phyloP scores from a whole-genome alignment of 2,888 invertebrate genomes.

The Parthenolecanium corni region DNA sequence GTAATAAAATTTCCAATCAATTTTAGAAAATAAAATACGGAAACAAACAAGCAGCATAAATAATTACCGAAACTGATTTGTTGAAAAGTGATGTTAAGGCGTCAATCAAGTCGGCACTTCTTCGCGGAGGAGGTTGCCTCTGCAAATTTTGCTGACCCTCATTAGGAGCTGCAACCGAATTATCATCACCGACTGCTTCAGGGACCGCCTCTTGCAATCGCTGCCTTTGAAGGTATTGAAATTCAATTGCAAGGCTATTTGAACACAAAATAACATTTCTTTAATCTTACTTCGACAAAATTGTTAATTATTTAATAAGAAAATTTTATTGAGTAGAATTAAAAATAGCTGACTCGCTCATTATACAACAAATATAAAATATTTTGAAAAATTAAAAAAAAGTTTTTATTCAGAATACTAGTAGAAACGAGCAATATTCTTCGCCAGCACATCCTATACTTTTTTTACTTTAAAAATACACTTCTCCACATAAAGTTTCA shows the following conservation, averaged over 20 bases:
- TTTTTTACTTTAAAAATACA: no score
- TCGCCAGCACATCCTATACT: no score
- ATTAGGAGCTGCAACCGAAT: not conserved
- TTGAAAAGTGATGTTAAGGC: constrained; percentile 5
- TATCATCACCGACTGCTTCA: not conserved
- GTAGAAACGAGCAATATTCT: no score
- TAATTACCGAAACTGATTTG: constrained; percentile 29
- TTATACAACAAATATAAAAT: no score
- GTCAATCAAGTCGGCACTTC: constrained; percentile 12
- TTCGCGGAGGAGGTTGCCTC: constrained; percentile 15
- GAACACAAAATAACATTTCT: no score
- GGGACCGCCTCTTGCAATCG: not conserved
- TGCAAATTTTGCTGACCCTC: not conserved
- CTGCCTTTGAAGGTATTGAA: constrained; percentile 13
- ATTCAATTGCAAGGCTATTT: constrained; percentile 17
- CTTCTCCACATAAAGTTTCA: no score
- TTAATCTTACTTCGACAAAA: not conserved
- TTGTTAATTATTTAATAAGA: not conserved
- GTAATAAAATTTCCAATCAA: no score
- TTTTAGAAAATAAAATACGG: no score
- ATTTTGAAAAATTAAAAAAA: no score
- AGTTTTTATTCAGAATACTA: no score
- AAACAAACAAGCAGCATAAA: not conserved
- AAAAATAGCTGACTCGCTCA: not conserved
- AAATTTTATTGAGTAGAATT: not conserved